Percentiles rank a stretch among this genome's conserved stretches.
Evolutionary conservation across 2,113 vertebrate species (phyloP).

Genomic region (Panthera tigris): DNA sequence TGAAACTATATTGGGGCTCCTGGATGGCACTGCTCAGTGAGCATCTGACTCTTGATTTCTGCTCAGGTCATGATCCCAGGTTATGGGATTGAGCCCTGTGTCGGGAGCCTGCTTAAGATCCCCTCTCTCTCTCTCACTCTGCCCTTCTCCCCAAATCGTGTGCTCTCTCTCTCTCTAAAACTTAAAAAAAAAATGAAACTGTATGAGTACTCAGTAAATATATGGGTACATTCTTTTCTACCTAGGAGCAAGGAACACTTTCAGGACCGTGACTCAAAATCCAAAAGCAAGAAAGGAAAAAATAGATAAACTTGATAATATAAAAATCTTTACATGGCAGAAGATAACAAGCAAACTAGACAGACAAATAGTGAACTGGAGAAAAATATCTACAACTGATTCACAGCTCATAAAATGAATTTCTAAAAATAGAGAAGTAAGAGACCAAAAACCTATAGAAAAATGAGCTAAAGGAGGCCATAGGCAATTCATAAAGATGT

Average conservation of each 20-base stretch:
- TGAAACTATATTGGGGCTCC: background rate
- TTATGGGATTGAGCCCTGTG: too few relatives aligned
- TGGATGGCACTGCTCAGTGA: too few relatives aligned
- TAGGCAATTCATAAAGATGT: background rate
- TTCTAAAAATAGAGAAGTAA: slow-evolving; percentile 27
- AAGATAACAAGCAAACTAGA: slow-evolving; percentile 12
- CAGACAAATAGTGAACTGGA: background rate
- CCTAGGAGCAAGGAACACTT: background rate
- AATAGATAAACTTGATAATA: slow-evolving; percentile 10
- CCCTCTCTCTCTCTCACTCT: too few relatives aligned
- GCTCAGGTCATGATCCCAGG: too few relatives aligned
- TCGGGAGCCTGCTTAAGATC: too few relatives aligned
- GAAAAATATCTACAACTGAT: background rate
- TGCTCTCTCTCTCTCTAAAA: too few relatives aligned
- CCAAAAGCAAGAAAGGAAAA: background rate
- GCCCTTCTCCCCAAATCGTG: too few relatives aligned
- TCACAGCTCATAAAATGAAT: background rate
- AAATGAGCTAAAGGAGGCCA: background rate
- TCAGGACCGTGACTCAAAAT: slow-evolving; percentile 2
- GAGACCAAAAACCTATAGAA: background rate
- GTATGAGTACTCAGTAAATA: background rate
- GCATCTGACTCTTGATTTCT: too few relatives aligned
- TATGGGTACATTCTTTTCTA: slow-evolving; percentile 4
- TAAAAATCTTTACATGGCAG: background rate
- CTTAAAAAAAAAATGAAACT: background rate